These are phyloP conservation scores for Garra rufa DNA, from an alignment of 2,113 vertebrate species.

Conservation along the genomic window DNA sequence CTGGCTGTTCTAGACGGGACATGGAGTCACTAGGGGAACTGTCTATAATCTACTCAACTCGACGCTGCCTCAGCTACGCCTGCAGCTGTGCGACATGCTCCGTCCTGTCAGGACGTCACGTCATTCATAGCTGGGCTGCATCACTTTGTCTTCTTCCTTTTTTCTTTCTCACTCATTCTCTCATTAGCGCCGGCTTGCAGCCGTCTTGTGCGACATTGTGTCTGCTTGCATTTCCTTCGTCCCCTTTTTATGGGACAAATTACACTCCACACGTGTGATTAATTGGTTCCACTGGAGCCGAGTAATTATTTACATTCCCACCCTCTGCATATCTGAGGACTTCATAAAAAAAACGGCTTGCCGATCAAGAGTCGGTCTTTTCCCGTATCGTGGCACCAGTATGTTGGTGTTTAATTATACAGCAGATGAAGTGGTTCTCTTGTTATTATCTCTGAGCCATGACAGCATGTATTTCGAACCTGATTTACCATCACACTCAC, in stretches of 20 bases:
- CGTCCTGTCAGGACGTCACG: not conserved
- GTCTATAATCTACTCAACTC: constrained; percentile 54
- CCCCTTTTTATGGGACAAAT: constrained; percentile 65
- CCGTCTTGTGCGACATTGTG: constrained; percentile 47
- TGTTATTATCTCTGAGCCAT: constrained; percentile 68
- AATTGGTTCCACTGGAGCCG: constrained; percentile 77
- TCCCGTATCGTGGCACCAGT: constrained; percentile 48
- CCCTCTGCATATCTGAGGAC: constrained; percentile 66
- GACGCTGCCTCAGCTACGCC: constrained; percentile 49
- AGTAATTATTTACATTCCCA: constrained; percentile 72
- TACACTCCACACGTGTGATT: constrained; percentile 66
- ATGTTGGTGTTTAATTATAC: constrained; percentile 68
- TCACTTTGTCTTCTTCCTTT: constrained; percentile 3
- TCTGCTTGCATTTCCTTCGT: constrained; percentile 24
- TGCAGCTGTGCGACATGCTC: constrained; percentile 32
- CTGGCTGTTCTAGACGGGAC: constrained; percentile 64
- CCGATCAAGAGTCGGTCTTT: constrained; percentile 50
- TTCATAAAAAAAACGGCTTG: constrained; percentile 52
- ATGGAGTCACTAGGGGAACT: constrained; percentile 45
- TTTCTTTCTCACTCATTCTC: constrained; percentile 36
- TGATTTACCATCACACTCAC: constrained; percentile 59
- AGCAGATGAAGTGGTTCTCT: constrained; percentile 57
- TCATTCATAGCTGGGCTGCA: constrained; percentile 18
- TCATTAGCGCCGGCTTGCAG: constrained; percentile 60
- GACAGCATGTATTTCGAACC: constrained; percentile 61